Percentiles rank a stretch among this genome's conserved stretches.
These are phyloP conservation scores for Tortricodes alternella DNA, from an alignment of 2,888 invertebrate species.

Conservation along the genomic window DNA sequence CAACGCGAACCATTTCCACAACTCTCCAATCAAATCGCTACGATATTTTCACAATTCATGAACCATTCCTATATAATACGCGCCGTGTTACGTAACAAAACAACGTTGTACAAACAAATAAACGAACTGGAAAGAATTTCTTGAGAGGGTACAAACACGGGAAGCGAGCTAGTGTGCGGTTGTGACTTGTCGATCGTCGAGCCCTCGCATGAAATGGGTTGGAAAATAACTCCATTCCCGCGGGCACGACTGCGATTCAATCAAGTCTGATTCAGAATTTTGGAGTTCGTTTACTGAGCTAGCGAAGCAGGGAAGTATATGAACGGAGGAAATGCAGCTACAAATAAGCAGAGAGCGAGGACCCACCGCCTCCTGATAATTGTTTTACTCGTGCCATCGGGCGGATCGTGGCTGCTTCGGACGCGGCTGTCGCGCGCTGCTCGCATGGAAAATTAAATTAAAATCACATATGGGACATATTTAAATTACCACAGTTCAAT, in stretches of 20 bases:
- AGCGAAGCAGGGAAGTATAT: conserved; percentile 40
- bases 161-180: conserved; percentile 52
- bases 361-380: conserved; percentile 25
- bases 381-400: conserved; percentile 22
- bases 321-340: conserved; percentile 59
- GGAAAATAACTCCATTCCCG: conserved; percentile 78
- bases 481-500: conserved; percentile 29
- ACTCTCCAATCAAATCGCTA: conserved; percentile 1
- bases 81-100: conserved; percentile 54
- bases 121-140: conserved; percentile 77
- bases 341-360: conserved; percentile 34
- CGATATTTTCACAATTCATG: conserved; percentile 49
- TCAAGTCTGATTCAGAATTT: conserved; percentile 79
- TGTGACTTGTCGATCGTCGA: conserved; percentile 47
- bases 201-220: conserved; percentile 74
- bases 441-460: conserved; percentile 26
- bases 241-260: conserved; percentile 77
- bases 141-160: conserved; percentile 71
- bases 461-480: conserved; percentile 36
- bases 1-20: neutral
- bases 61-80: conserved; percentile 55
- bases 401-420: conserved; percentile 13
- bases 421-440: conserved; percentile 17
- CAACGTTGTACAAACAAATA: conserved; percentile 70
- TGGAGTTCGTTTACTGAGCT: conserved; percentile 76